A percentile compares a stretch with the other conserved stretches of the same genome.
Evolutionary conservation across 2,888 invertebrate species (phyloP).

Genomic region (Caenorhabditis panamensis): DNA sequence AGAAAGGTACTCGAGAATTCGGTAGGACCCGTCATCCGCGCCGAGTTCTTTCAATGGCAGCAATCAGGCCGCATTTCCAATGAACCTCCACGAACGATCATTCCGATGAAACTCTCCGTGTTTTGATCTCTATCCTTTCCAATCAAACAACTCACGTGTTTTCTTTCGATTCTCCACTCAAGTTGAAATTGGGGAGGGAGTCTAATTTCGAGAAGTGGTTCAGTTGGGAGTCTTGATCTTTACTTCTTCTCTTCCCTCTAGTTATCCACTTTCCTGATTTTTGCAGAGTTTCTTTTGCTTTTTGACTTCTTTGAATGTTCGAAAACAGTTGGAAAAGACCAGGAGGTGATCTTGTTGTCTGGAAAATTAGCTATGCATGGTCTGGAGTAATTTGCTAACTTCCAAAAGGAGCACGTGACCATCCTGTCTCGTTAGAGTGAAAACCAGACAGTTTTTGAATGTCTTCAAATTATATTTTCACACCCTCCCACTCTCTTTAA

Average conservation of each 20-base stretch:
- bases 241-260: background rate
- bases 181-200: background rate
- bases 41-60: constrained; percentile 2
- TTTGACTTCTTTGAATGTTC: background rate
- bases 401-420: too few species aligned
- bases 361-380: background rate
- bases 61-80: constrained; percentile 7
- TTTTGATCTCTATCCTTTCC: background rate
- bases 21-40: constrained; percentile 5
- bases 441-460: too few species aligned
- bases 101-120: background rate
- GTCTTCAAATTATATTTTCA: too few species aligned
- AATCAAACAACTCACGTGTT: constrained; percentile 6
- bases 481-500: background rate
- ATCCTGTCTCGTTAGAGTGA: background rate
- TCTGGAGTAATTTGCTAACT: background rate
- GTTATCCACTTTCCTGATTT: background rate
- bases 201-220: constrained; percentile 10
- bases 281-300: background rate
- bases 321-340: too few species aligned
- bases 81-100: background rate
- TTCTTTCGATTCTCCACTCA: background rate
- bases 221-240: background rate
- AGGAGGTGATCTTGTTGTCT: background rate
- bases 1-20: constrained; percentile 2